Evolutionary conservation across 2,888 invertebrate species (phyloP), one percentile per base, ranked within the genome.

Genomic region (Drosophila mimetica): DNA sequence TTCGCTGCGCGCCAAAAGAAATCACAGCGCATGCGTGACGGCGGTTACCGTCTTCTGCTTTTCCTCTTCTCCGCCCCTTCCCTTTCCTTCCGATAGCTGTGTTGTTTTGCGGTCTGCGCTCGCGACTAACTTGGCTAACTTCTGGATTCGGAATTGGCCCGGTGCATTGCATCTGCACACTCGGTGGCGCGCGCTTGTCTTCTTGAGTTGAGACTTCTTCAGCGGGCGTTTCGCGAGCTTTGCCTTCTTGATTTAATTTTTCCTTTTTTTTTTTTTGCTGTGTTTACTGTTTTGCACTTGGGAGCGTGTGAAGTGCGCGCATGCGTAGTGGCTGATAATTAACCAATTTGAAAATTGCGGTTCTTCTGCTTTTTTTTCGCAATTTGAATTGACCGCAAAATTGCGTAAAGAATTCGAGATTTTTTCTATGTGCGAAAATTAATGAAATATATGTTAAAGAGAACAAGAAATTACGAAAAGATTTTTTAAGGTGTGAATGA

Each of bases 81-180:
- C 16, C 44, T 25, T 22, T 51, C 44, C 44, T 30, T 55, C n/a
- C n/a, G n/a, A 52, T 34, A 25, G 50, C 2, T 2, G 39, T 13
- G 13, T 11, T 50, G 22, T 48, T 39, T 74, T 65, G 75, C 60
- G 60, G 75, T 76, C 76, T 67, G 57, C 52, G 66, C 37, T 44
- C 32, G 46, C 39, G 53, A 54, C 55, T 57, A 77, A 77, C 79
- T 82, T 86, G 72, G 64, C 65, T 71, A 71, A 55, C 75, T 71
- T 71, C 75, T 75, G 65, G 64, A 59, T 51, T 69, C 41, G 59
- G 64, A 63, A 63, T 69, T 59, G 71, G 71, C 66, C 74, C 54
- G 46, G 34, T 74, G 81, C 87, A 88, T 81, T 88, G 79, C 77
- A 76, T 85, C 79, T 76, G 81, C 75, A 79, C 77, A 87, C 81